phyloP scores from a whole-genome alignment of 2,113 vertebrate genomes.

The Chaenocephalus aceratus region DNA sequence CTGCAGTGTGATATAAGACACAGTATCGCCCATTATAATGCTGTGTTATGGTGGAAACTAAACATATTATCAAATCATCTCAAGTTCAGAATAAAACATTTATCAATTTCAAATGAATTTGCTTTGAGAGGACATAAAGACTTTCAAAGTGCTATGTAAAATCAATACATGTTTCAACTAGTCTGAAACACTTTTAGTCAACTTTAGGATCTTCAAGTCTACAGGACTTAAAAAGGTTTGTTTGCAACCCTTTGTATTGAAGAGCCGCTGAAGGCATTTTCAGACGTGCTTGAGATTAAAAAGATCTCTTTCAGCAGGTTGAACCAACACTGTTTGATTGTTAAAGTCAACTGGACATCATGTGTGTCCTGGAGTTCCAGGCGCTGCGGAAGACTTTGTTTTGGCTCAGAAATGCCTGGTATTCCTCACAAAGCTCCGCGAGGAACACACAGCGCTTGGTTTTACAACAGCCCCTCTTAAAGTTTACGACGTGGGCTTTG shows the following conservation, averaged over 20 bases:
- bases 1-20: not conserved
- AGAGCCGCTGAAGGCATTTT: not conserved
- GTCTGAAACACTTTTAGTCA: too few relatives aligned
- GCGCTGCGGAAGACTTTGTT: not conserved
- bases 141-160: too few relatives aligned
- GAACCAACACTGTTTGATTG: not conserved
- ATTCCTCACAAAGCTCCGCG: not conserved
- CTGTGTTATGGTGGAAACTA: not conserved
- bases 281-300: not conserved
- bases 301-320: not conserved
- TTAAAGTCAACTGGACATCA: not conserved
- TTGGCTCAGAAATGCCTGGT: conserved; percentile 24
- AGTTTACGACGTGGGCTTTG: conserved; percentile 51
- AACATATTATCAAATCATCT: too few relatives aligned
- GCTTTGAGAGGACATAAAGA: too few relatives aligned
- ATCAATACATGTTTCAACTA: too few relatives aligned
- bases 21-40: not conserved
- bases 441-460: conserved; percentile 1
- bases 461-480: conserved; percentile 41
- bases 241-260: too few relatives aligned
- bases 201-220: too few relatives aligned
- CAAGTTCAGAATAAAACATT: too few relatives aligned
- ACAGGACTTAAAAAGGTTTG: too few relatives aligned
- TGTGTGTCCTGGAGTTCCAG: not conserved
- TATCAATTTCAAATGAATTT: too few relatives aligned